Percentiles rank a stretch among this genome's conserved stretches.
Evolutionary conservation across 2,113 vertebrate species (phyloP).

Genomic region (Pipa parva): DNA sequence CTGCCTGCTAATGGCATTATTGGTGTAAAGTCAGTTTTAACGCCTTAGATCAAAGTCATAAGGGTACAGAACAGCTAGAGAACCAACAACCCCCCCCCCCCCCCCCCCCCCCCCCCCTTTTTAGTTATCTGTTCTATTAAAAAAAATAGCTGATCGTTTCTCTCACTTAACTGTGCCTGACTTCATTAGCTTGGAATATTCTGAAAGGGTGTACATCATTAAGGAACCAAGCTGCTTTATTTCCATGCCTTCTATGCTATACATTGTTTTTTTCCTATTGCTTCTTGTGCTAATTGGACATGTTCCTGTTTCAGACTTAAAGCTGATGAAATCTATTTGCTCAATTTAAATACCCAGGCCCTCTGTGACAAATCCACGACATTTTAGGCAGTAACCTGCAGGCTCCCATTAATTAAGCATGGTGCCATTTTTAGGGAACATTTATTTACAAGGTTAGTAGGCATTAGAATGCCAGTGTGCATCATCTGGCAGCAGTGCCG

Average conservation of each 20-base stretch:
- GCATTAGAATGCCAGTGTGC: conserved; percentile 18
- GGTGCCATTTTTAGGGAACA: conserved; percentile 10
- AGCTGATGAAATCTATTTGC: background rate
- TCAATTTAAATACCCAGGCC: background rate
- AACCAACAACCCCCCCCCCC: background rate
- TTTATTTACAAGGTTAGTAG: conserved; percentile 13
- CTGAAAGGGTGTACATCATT: conserved; percentile 10
- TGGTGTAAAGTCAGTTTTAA: conserved; percentile 33
- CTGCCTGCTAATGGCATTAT: conserved; percentile 37
- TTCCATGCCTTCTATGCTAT: conserved; percentile 15
- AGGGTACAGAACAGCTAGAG: conserved; percentile 8
- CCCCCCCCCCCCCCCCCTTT: background rate
- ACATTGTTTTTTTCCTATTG: conserved; percentile 5
- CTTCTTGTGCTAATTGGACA: conserved; percentile 20
- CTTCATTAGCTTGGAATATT: conserved; percentile 23
- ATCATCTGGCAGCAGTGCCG: conserved; percentile 16
- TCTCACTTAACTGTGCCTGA: conserved; percentile 20
- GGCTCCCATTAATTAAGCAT: background rate
- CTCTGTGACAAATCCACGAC: background rate
- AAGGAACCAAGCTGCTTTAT: conserved; percentile 11
- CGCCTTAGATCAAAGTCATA: conserved; percentile 28
- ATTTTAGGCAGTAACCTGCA: background rate
- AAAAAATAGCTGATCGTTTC: conserved; percentile 3
- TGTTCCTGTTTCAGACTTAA: conserved; percentile 12
- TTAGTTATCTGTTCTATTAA: background rate